Evolutionary conservation across 2,113 vertebrate genomes (phyloP), one percentile per base, ranked within the genome.

Genomic region (Illadopsis cleaveri): DNA sequence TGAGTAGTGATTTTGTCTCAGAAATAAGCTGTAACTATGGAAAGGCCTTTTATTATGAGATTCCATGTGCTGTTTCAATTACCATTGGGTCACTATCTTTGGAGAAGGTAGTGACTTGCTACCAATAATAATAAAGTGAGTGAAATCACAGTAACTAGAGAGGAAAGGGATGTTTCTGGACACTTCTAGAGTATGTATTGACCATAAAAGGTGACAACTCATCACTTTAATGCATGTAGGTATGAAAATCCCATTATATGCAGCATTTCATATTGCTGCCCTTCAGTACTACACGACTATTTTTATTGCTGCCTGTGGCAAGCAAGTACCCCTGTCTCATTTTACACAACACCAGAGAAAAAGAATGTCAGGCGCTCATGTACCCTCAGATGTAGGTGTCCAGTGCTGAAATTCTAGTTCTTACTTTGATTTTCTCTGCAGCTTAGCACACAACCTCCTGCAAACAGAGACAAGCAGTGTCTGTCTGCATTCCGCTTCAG

Each of bases 361-460:
- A 90, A 48, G 5, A 24, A 1, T 14, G 25, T 53, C 25, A 66
- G 37, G 24, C 0, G 0, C 35, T 38, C 22, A 48, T 5, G 22
- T 35, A 75, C 45, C 31, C 37, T 88, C 31, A 87, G 40, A 88
- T 13, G 25, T 30, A 47, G n/a, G 40, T 51, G 27, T 7, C 62
- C 64, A 73, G 47, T 17, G 28, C 57, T 84, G 72, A 94, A 83
- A 92, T 64, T 12, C 27, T 56, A 78, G 47, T 7, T 82, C 31
- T 58, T 30, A 7, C 24, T 54, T 72, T 51, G 44, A 86, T 56
- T 86, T 89, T 42, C 30, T 75, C 70, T 56, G 51, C 53, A 81
- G 38, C 24, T 88, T 15, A 61, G 35, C 33, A 58, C 35, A 58
- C 7, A 75, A 37, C 4, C 21, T 56, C 57, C n/a, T 60, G 16